phyloP scores from a whole-genome alignment of 2,888 invertebrate species.

The Andrena trimmerana region DNA sequence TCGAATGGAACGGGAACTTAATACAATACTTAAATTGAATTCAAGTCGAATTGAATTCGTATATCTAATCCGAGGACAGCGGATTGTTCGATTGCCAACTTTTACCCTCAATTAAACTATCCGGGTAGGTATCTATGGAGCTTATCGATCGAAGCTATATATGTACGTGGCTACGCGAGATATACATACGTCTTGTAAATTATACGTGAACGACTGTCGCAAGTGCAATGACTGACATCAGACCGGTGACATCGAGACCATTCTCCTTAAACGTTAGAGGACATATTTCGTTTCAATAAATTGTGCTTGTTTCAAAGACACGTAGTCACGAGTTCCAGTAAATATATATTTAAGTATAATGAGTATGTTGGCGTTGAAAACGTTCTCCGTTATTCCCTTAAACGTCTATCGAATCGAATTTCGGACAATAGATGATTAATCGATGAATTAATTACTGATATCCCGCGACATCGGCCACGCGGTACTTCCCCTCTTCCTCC shows the following conservation, averaged over 20 bases:
- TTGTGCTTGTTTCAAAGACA: conserved; percentile 22
- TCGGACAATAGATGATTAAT: conserved; percentile 41
- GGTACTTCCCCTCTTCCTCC: not conserved
- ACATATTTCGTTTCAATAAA: conserved; percentile 34
- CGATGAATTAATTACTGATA: conserved; percentile 58
- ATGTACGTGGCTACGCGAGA: not conserved
- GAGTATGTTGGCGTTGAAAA: conserved; percentile 61
- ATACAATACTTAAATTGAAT: not conserved
- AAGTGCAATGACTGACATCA: conserved; percentile 55
- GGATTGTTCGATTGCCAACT: conserved; percentile 8
- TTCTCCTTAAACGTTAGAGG: conserved; percentile 37
- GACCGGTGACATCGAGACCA: conserved; percentile 33
- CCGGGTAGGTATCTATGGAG: not conserved
- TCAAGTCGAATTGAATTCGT: conserved; percentile 1
- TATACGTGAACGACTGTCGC: not conserved
- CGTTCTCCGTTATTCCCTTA: conserved; percentile 18
- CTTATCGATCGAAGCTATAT: not conserved
- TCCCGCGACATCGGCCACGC: conserved; percentile 22
- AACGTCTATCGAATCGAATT: conserved; percentile 33
- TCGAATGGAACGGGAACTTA: not conserved
- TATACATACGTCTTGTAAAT: not conserved
- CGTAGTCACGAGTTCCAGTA: conserved; percentile 26
- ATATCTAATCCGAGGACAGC: not conserved
- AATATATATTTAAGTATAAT: conserved; percentile 37
- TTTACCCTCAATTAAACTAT: not conserved